Percentiles rank a stretch among this genome's conserved stretches.
These are phyloP conservation scores for Homarus americanus DNA, from an alignment of 1,140 invertebrate genomes.

Conservation along the genomic window DNA sequence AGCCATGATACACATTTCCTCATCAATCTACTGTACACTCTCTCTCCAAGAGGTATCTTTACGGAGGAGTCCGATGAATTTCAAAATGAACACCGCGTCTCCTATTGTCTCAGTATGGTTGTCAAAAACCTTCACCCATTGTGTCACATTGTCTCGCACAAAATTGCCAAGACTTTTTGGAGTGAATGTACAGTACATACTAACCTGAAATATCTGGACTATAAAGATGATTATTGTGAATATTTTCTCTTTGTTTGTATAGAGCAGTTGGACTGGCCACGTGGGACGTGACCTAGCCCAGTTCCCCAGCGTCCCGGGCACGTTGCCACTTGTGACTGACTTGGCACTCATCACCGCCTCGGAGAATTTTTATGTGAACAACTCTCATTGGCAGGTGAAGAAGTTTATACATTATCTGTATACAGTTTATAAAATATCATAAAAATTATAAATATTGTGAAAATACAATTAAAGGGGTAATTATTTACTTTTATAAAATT, in stretches of 20 bases:
- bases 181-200: background rate
- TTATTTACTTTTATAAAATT: no score
- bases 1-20: no score
- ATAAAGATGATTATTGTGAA: slow-evolving; percentile 64
- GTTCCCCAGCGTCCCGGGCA: slow-evolving; percentile 75
- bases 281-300: slow-evolving; percentile 77
- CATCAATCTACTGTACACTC: no score
- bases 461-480: no score
- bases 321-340: slow-evolving; percentile 75
- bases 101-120: no score
- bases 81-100: no score
- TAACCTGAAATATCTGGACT: background rate
- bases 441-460: no score
- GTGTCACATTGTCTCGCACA: no score
- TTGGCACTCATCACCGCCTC: slow-evolving; percentile 78
- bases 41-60: no score
- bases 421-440: background rate
- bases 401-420: background rate
- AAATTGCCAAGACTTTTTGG: background rate
- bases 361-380: slow-evolving; percentile 78
- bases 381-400: slow-evolving; percentile 77
- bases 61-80: no score
- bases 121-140: no score
- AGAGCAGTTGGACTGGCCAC: slow-evolving; percentile 79
- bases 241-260: slow-evolving; percentile 77